Evolutionary conservation across 1,140 invertebrate species (phyloP).

Genomic region (Physella acuta): DNA sequence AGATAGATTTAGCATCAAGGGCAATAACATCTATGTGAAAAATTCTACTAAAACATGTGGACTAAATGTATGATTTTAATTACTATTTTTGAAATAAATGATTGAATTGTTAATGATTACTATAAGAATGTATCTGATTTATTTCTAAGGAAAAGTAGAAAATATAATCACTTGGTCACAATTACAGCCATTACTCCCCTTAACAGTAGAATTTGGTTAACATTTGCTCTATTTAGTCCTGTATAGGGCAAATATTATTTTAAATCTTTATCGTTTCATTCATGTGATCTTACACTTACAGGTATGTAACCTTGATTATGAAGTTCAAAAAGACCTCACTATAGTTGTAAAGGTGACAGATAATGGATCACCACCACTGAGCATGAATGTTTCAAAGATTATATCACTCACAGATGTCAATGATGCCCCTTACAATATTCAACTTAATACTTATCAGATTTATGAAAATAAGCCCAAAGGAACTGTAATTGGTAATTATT

Average conservation of each 20-base stretch:
- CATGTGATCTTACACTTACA: too few relatives aligned
- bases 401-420: slow-evolving; percentile 33
- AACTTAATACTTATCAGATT: slow-evolving; percentile 28
- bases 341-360: slow-evolving; percentile 33
- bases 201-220: too few relatives aligned
- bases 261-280: too few relatives aligned
- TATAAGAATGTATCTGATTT: too few relatives aligned
- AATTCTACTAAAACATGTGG: slow-evolving; percentile 1
- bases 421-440: slow-evolving; percentile 33
- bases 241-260: too few relatives aligned
- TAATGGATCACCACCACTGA: slow-evolving; percentile 33
- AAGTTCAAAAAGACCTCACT: slow-evolving; percentile 15
- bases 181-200: too few relatives aligned
- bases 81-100: too few relatives aligned
- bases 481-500: slow-evolving; percentile 31
- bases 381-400: slow-evolving; percentile 22
- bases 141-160: too few relatives aligned
- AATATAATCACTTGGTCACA: too few relatives aligned
- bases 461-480: slow-evolving; percentile 33
- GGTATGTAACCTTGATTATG: slow-evolving; percentile 30
- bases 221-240: too few relatives aligned
- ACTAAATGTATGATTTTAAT: slow-evolving; percentile 25
- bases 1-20: slow-evolving; percentile 33
- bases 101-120: too few relatives aligned
- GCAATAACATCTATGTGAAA: slow-evolving; percentile 30